Evolutionary conservation across 2,113 vertebrate species (phyloP).

Genomic region (Seriola dumerili): DNA sequence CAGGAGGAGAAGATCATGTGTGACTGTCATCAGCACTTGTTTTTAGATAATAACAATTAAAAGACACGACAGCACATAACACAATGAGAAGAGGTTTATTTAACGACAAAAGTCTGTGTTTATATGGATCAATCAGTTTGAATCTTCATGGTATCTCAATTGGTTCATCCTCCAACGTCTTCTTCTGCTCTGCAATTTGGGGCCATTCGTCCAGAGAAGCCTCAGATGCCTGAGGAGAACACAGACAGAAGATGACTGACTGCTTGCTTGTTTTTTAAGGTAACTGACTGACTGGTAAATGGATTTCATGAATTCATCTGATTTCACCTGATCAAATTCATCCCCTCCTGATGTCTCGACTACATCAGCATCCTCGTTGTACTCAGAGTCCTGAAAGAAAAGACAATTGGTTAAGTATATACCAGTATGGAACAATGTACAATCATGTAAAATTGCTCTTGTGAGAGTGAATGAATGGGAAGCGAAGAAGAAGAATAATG

Average conservation of each 20-base stretch:
- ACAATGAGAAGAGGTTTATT: background rate
- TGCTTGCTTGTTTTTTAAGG: background rate
- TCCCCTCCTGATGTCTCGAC: background rate
- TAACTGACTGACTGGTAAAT: background rate
- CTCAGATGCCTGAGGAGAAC: slow-evolving; percentile 50
- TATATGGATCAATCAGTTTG: background rate
- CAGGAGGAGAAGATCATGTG: background rate
- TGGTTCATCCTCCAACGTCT: slow-evolving; percentile 26
- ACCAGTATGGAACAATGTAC: background rate
- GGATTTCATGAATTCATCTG: background rate
- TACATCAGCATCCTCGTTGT: slow-evolving; percentile 37
- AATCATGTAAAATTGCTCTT: background rate
- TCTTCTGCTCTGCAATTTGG: slow-evolving; percentile 11
- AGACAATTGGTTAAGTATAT: background rate
- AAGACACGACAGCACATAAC: background rate
- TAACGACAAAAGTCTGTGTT: background rate
- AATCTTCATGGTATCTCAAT: slow-evolving; percentile 1
- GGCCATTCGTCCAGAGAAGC: slow-evolving; percentile 62
- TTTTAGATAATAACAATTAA: background rate
- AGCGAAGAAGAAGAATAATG: background rate
- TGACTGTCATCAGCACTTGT: background rate
- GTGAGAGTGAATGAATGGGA: background rate
- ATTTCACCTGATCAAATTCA: slow-evolving; percentile 74
- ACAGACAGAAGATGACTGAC: background rate
- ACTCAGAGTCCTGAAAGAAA: slow-evolving; percentile 49